Evolutionary conservation across 2,797 vertebrate genomes (phyloP).

Genomic region (Pangasius krempfi): DNA sequence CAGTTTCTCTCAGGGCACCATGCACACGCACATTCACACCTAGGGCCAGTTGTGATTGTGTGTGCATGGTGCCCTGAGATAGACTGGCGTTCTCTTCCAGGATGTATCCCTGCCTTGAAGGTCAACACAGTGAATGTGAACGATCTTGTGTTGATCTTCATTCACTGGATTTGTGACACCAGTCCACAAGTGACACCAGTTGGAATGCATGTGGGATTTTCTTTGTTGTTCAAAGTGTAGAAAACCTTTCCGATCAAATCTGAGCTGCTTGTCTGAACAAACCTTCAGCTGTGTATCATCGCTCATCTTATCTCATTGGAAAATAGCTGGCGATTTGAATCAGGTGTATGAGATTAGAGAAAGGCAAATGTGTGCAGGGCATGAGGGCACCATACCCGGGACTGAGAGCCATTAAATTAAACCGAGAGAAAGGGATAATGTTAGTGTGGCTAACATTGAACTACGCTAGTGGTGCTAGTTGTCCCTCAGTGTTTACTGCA

Average conservation of each 20-base stretch:
- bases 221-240: not conserved
- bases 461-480: not conserved
- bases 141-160: not conserved
- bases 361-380: not conserved
- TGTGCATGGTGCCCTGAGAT: not conserved
- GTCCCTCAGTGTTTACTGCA: not conserved
- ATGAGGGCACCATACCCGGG: not conserved
- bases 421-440: not conserved
- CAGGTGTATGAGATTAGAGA: not conserved
- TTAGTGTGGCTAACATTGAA: not conserved
- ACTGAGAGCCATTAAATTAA: not conserved
- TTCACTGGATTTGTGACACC: not conserved
- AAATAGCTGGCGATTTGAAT: not conserved
- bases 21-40: too few species aligned
- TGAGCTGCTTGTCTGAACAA: not conserved
- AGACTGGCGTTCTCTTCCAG: not conserved
- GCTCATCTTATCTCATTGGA: not conserved
- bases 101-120: not conserved
- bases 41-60: not conserved
- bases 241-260: not conserved
- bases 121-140: not conserved
- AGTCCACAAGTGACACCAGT: too few species aligned
- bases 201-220: not conserved
- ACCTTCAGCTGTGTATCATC: not conserved
- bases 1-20: too few species aligned